Evolutionary conservation across 2,113 vertebrate species (phyloP).

Genomic region (Tichodroma muraria): DNA sequence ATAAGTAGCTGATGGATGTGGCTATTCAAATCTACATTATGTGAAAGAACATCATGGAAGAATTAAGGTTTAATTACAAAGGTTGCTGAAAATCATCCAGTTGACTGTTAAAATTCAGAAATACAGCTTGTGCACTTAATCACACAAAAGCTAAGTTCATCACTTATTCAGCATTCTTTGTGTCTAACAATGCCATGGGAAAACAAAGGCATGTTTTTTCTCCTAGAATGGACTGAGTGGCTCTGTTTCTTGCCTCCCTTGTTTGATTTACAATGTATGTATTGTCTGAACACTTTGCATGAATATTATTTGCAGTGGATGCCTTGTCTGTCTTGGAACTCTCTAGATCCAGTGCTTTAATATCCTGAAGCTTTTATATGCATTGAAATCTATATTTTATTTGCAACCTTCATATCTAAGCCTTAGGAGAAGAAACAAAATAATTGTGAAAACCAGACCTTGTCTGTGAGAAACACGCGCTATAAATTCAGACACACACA

Average conservation of each 20-base stretch:
- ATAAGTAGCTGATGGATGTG: neutral
- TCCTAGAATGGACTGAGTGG: slow-evolving; percentile 7
- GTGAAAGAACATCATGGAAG: neutral
- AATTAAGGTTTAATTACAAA: neutral
- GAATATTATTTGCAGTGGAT: neutral
- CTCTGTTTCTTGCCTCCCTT: slow-evolving; percentile 22
- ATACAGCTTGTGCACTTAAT: slow-evolving; percentile 2
- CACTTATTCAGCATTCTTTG: slow-evolving; percentile 19
- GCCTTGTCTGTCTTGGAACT: neutral
- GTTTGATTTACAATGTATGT: slow-evolving; percentile 20
- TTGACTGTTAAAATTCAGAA: neutral
- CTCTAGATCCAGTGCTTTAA: neutral
- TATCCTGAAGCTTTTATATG: neutral
- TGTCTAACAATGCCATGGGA: neutral
- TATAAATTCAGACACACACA: neutral
- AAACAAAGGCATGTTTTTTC: slow-evolving; percentile 28
- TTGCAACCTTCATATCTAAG: neutral
- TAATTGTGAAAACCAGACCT: neutral
- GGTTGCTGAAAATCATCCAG: neutral
- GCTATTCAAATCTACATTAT: neutral
- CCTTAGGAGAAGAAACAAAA: neutral
- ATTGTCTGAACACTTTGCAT: slow-evolving; percentile 16
- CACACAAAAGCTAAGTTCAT: slow-evolving; percentile 8
- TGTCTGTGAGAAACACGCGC: neutral
- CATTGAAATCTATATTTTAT: neutral